These are phyloP conservation scores for Poecilia velifera DNA, from an alignment of 2,797 vertebrate species.

Conservation along the genomic window DNA sequence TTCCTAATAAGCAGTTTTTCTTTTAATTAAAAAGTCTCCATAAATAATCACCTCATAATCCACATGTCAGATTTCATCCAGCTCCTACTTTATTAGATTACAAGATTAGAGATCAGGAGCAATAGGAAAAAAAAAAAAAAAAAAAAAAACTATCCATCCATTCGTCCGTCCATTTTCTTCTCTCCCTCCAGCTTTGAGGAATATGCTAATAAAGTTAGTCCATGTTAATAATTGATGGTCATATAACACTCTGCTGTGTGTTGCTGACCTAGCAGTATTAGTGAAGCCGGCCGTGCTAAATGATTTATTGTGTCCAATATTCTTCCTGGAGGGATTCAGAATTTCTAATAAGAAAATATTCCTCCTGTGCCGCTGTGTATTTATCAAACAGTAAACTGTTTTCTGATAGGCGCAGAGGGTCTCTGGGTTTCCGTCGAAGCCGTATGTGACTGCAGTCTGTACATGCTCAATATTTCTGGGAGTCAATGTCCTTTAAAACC, in stretches of 20 bases:
- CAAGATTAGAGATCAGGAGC: constrained; percentile 56
- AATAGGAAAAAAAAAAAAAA: constrained; percentile 2
- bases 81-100: constrained; percentile 74
- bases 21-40: constrained; percentile 86
- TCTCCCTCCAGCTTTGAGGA: constrained; percentile 48
- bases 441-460: constrained; percentile 41
- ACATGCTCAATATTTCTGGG: constrained; percentile 66
- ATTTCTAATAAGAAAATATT: constrained; percentile 80
- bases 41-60: constrained; percentile 87
- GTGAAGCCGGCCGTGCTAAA: constrained; percentile 67
- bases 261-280: constrained; percentile 80
- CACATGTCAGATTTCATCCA: constrained; percentile 82
- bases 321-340: constrained; percentile 74
- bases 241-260: constrained; percentile 70
- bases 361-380: constrained; percentile 69
- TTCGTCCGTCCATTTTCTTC: constrained; percentile 25
- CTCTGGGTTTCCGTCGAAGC: constrained; percentile 56
- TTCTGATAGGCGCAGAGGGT: constrained; percentile 62
- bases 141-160: constrained; percentile 26
- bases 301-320: constrained; percentile 80
- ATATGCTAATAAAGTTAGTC: constrained; percentile 75
- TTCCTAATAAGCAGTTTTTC: constrained; percentile 85
- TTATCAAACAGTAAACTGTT: constrained; percentile 64
- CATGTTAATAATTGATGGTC: constrained; percentile 82
- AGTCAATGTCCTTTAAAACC: constrained; percentile 72